Conservation (phyloP, 2,113 vertebrate genomes). For the Marcusenius ussheri region DNA sequence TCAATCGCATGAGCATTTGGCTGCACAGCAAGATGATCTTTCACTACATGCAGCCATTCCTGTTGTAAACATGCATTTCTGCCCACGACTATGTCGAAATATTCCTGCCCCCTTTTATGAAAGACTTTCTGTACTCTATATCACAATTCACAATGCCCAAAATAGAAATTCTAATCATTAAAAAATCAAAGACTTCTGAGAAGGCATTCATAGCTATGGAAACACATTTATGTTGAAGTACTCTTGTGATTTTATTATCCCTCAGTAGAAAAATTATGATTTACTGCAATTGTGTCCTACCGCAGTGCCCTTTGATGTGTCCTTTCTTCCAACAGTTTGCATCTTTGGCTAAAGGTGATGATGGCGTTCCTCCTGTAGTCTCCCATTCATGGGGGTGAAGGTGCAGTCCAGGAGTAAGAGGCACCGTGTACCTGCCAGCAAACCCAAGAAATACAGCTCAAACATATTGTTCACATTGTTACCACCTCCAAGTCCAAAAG, state of each 20-base stretch:
- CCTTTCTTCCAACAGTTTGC: background rate
- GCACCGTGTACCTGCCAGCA: background rate
- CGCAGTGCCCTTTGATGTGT: background rate
- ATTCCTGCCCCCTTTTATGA: background rate
- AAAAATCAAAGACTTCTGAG: background rate
- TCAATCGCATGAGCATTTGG: background rate
- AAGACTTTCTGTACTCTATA: background rate
- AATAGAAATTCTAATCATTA: background rate
- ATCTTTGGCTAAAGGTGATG: background rate
- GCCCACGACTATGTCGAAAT: background rate
- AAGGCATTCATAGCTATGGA: background rate
- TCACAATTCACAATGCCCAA: background rate
- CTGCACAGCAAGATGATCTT: background rate
- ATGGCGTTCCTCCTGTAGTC: background rate
- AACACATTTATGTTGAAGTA: background rate
- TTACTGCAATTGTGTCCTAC: background rate
- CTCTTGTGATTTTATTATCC: background rate
- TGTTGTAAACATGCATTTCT: background rate
- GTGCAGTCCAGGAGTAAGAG: background rate
- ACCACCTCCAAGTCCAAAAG: background rate
- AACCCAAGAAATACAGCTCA: background rate
- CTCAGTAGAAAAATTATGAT: background rate
- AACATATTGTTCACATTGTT: background rate
- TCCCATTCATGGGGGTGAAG: background rate
- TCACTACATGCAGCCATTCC: background rate